phyloP scores from a whole-genome alignment of 2,888 invertebrate genomes.

The Dicyrtomina minuta region DNA sequence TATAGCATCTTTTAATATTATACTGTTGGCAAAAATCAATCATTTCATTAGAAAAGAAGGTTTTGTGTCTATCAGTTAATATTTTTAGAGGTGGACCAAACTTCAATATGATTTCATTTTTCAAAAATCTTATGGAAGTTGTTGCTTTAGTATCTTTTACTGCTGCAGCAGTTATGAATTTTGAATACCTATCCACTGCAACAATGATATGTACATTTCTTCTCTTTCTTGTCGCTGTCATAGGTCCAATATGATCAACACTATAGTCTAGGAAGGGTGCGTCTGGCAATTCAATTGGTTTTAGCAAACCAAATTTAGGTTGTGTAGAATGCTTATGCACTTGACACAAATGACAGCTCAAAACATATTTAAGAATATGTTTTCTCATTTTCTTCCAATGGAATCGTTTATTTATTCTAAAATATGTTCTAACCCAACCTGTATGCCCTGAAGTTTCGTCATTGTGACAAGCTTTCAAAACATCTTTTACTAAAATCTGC shows the following conservation, averaged over 20 bases:
- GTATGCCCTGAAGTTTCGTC: neutral
- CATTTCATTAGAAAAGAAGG: too few relatives aligned
- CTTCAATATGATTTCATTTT: neutral
- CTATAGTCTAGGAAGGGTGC: neutral
- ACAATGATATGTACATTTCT: neutral
- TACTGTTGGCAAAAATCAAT: too few relatives aligned
- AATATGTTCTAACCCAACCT: constrained; percentile 32
- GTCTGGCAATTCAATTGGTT: neutral
- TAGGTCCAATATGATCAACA: neutral
- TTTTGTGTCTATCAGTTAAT: too few relatives aligned
- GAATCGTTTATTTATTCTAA: constrained; percentile 30
- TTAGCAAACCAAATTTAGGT: neutral
- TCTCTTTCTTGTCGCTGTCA: neutral
- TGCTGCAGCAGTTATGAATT: neutral
- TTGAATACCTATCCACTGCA: neutral
- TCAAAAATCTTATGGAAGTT: neutral
- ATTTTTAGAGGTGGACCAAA: too few relatives aligned
- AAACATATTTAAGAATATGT: constrained; percentile 34
- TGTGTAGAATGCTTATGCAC: constrained; percentile 18
- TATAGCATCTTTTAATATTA: too few relatives aligned
- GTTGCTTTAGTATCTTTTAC: neutral
- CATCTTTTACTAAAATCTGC: neutral
- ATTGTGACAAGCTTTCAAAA: neutral
- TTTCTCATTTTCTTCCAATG: constrained; percentile 41
- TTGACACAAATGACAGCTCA: constrained; percentile 40